Evolutionary conservation across 2,113 vertebrate genomes (phyloP).

Genomic region (Rhinopomastus cyanomelas): DNA sequence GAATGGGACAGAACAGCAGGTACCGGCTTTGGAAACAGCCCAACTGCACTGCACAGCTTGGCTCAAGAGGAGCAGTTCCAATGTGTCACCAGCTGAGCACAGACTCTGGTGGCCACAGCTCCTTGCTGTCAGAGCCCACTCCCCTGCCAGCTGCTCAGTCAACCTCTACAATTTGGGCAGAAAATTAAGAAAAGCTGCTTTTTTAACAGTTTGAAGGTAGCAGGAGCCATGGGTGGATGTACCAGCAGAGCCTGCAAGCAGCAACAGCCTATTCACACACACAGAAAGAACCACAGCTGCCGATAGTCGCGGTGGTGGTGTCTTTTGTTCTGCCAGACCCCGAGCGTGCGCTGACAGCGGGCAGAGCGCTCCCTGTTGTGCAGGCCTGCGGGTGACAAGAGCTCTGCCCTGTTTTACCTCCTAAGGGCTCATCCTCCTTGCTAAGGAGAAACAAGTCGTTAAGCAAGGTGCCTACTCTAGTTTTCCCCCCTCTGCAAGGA

Average conservation of each 20-base stretch:
- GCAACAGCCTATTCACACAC: neutral
- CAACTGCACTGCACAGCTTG: neutral
- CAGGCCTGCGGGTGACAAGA: neutral
- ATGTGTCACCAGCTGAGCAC: neutral
- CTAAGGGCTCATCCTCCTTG: neutral
- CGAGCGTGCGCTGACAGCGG: neutral
- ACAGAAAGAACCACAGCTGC: neutral
- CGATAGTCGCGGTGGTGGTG: neutral
- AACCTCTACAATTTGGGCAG: neutral
- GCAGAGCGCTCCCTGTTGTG: neutral
- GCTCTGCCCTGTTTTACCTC: neutral
- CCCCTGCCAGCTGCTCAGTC: neutral
- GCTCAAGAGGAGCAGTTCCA: neutral
- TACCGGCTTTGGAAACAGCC: neutral
- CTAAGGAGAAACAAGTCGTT: neutral
- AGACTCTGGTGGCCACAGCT: neutral
- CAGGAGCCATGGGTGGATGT: rapidly evolving
- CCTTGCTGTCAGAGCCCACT: neutral
- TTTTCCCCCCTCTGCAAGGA: neutral
- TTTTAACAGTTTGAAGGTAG: neutral
- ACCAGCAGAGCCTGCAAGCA: neutral
- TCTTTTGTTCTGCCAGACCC: neutral
- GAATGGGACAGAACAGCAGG: neutral
- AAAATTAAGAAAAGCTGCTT: neutral
- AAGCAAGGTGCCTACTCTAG: neutral